Evolutionary conservation across 2,113 vertebrate species (phyloP).

Genomic region (Tylochromis polylepis): DNA sequence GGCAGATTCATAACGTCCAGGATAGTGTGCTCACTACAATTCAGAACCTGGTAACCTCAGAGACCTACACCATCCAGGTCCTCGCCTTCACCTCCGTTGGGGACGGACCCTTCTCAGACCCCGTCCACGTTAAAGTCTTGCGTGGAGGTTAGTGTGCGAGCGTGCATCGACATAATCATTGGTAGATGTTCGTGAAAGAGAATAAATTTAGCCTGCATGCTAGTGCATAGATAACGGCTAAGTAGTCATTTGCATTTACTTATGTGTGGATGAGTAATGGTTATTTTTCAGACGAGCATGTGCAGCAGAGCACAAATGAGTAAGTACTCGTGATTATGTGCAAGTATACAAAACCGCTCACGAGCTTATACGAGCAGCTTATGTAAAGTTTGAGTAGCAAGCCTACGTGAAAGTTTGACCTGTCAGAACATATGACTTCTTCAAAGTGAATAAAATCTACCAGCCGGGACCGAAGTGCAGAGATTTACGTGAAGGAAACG

Average conservation of each 20-base stretch:
- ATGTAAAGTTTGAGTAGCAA: slow-evolving; percentile 7
- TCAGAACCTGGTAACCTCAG: slow-evolving; percentile 84
- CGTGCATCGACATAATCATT: not conserved
- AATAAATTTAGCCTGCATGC: not conserved
- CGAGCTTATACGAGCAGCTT: slow-evolving; percentile 11
- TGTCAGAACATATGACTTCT: slow-evolving; percentile 26
- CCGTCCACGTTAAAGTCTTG: slow-evolving; percentile 93
- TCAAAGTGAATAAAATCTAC: slow-evolving; percentile 26
- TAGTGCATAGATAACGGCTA: not conserved
- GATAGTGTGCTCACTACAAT: slow-evolving; percentile 94
- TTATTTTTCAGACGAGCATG: not conserved
- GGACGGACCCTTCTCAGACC: slow-evolving; percentile 92
- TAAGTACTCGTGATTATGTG: not conserved
- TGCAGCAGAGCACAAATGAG: not conserved
- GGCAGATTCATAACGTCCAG: slow-evolving; percentile 96
- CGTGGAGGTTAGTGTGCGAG: slow-evolving; percentile 84
- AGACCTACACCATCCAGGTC: slow-evolving; percentile 92
- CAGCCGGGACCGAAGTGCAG: not conserved
- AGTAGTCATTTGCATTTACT: not conserved
- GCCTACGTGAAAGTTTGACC: slow-evolving; percentile 10
- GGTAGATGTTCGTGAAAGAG: not conserved
- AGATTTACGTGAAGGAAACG: slow-evolving; percentile 30
- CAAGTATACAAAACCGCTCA: not conserved
- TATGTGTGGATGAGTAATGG: not conserved
- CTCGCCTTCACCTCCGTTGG: slow-evolving; percentile 96